These are phyloP conservation scores for Cephus runcator DNA, from an alignment of 2,888 invertebrate genomes.

Conservation along the genomic window DNA sequence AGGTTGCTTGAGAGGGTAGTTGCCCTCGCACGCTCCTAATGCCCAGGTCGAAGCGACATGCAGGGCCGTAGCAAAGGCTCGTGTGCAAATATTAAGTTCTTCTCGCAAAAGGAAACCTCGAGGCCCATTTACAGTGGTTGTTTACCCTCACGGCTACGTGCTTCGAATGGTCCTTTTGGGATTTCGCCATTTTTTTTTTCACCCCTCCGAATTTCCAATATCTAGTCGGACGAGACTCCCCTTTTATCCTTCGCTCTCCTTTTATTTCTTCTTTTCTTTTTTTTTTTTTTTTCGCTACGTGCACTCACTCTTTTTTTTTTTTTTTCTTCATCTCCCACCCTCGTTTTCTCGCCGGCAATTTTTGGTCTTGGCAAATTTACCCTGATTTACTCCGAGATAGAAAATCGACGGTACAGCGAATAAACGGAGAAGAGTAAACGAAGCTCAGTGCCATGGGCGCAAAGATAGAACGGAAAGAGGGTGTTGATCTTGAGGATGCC, in stretches of 20 bases:
- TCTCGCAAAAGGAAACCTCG: background rate
- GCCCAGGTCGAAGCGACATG: background rate
- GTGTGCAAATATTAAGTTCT: background rate
- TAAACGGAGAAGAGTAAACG: background rate
- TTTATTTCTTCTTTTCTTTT: background rate
- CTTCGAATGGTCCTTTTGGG: conserved; percentile 5
- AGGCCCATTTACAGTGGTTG: conserved; percentile 5
- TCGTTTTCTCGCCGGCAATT: background rate
- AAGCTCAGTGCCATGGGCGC: background rate
- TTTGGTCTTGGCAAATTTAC: background rate
- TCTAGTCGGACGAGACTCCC: background rate
- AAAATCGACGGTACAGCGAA: background rate
- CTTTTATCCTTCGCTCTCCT: background rate
- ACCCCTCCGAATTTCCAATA: conserved; percentile 4
- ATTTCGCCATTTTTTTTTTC: conserved; percentile 11
- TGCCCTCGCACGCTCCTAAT: background rate
- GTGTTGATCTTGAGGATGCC: background rate
- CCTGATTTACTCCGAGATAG: background rate
- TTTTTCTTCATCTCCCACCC: background rate
- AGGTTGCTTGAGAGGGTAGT: background rate
- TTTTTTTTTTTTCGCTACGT: too few species aligned
- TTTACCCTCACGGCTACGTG: conserved; percentile 13
- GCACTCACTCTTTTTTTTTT: background rate
- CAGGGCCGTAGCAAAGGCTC: background rate
- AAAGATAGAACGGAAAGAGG: background rate